Conservation (phyloP, 2,888 invertebrate species). For the Geophilus truncorum region DNA sequence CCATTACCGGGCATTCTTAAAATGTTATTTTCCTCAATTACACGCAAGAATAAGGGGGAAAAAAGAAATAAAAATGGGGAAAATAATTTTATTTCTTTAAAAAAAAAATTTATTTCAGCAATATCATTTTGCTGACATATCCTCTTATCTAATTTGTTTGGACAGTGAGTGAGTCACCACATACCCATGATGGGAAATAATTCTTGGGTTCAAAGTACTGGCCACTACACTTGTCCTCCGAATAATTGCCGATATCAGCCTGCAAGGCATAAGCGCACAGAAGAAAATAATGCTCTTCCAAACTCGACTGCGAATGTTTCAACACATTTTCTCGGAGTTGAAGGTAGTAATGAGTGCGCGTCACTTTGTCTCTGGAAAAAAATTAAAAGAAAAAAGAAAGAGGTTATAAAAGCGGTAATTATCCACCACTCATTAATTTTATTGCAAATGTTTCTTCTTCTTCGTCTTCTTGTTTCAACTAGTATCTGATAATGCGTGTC, state of each 20-base stretch:
- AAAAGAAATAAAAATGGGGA: not conserved
- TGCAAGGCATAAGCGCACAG: constrained; percentile 86
- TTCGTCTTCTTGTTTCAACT: constrained; percentile 10
- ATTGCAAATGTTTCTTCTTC: constrained; percentile 28
- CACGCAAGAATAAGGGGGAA: not conserved
- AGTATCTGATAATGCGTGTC: constrained; percentile 20
- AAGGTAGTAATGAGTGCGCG: constrained; percentile 88
- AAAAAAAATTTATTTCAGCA: not conserved
- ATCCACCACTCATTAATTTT: constrained; percentile 2
- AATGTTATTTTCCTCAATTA: constrained; percentile 17
- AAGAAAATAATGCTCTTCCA: constrained; percentile 58
- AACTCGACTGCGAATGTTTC: constrained; percentile 47
- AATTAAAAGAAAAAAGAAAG: constrained; percentile 25
- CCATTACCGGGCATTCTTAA: not conserved
- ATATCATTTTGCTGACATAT: constrained; percentile 22
- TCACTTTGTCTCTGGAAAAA: constrained; percentile 68
- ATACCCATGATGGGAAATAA: constrained; percentile 67
- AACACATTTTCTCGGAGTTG: constrained; percentile 84
- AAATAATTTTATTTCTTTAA: not conserved
- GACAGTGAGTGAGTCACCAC: constrained; percentile 36
- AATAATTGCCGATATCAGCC: constrained; percentile 82
- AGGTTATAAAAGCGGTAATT: not conserved
- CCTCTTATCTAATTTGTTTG: constrained; percentile 18
- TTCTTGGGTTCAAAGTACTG: constrained; percentile 73
- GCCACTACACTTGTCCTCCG: constrained; percentile 50